Evolutionary conservation across 2,113 vertebrate species (phyloP), one percentile per base, ranked within the genome.

Genomic region (Piliocolobus tephrosceles): DNA sequence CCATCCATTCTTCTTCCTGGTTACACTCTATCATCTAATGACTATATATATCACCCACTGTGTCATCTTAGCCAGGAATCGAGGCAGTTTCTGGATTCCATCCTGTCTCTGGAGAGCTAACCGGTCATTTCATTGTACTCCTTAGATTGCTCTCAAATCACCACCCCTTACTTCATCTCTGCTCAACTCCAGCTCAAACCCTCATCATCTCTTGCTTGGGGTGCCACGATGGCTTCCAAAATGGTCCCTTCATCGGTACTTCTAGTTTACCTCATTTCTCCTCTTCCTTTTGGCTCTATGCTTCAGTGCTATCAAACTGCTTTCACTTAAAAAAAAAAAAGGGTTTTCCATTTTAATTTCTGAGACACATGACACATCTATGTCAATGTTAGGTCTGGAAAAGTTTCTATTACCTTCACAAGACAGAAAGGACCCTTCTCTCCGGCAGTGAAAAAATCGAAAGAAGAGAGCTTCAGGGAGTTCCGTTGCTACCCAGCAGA

Each of bases 351-450:
- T 50, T 68, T 89, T 38, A 70, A 70, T 90, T 78, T 70, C 57
- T 13, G n/a, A 85, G n/a, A 88, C 43, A 66, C 17, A n/a, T 3
- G 14, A 27, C 66, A 82, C 12, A 6, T 57, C 40, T 99, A 99
- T 27, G 3, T 79, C 79, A 25, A 22, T 2, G 82, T 57, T 3
- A 18, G 30, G 27, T 38, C 40, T 2, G 50, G 23, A 35, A 50
- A n/a, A 40, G 17, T 17, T 40, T 35, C 2, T 38, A 57, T 43
- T 97, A 99, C 99, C 99, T 99, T 99, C 1, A 99, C 99, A 4
- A 99, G 98, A 96, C 99, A 99, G 0, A 99, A 99, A 38, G 99
- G 99, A 43, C 99, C 99, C 91, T 99, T 99, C 98, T 99, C 99
- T 97, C 99, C 4, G 99, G 99, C 70, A 99, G 98, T 2, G 99